Percentiles rank a stretch among this genome's conserved stretches.
phyloP scores from a whole-genome alignment of 2,113 vertebrate genomes.

The Muntiacus reevesi region DNA sequence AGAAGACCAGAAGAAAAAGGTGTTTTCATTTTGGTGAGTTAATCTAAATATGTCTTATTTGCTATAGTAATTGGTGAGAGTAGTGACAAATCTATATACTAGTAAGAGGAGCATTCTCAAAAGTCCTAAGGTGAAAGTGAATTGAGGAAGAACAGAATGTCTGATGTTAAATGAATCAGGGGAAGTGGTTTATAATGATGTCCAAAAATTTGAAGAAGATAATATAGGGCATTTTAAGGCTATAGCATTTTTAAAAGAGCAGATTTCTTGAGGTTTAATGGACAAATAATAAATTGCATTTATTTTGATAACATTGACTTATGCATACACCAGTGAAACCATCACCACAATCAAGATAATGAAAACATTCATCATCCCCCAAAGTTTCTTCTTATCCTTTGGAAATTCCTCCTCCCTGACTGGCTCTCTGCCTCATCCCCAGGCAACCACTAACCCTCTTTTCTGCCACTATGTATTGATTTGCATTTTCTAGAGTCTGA shows the following conservation, averaged over 20 bases:
- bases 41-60: background rate
- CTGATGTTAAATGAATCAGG: background rate
- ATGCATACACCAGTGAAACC: background rate
- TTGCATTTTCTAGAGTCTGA: background rate
- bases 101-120: background rate
- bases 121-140: background rate
- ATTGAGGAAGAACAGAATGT: background rate
- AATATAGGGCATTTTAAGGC: background rate
- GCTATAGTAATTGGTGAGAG: background rate
- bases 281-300: background rate
- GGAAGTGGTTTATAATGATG: background rate
- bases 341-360: background rate
- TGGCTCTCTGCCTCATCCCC: background rate
- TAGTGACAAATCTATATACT: background rate
- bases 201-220: background rate
- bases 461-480: background rate
- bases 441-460: background rate
- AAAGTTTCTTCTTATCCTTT: background rate
- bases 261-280: background rate
- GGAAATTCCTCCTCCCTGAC: background rate
- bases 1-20: background rate
- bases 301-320: background rate
- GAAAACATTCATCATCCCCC: background rate
- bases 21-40: background rate
- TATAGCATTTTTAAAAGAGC: background rate